These are phyloP conservation scores for Lepidothrix coronata DNA, from an alignment of 2,113 vertebrate genomes.

Conservation along the genomic window DNA sequence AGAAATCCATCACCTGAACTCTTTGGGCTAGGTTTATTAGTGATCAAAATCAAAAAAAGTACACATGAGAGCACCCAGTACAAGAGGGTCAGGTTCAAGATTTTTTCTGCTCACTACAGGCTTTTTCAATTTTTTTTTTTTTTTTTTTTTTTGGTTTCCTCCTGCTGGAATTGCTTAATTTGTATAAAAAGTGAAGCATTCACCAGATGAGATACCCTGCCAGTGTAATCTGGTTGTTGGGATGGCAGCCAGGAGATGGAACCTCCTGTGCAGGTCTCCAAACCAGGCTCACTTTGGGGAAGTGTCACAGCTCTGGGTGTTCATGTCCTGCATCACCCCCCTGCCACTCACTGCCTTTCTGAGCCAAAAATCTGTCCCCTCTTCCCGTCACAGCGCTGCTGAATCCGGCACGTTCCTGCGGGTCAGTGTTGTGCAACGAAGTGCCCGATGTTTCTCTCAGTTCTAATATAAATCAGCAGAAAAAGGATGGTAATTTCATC, in stretches of 20 bases:
- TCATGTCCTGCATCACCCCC: accelerated
- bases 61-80: neutral
- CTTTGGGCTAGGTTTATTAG: neutral
- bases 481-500: neutral
- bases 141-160: neutral
- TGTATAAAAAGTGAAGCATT: neutral
- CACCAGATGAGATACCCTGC: neutral
- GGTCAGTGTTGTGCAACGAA: accelerated
- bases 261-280: neutral
- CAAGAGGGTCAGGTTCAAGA: neutral
- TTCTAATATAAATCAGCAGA: neutral
- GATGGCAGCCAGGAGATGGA: neutral
- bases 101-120: neutral
- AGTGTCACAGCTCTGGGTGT: neutral
- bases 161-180: neutral
- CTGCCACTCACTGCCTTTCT: neutral
- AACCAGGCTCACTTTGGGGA: neutral
- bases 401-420: accelerated
- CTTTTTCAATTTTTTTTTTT: neutral
- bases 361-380: neutral
- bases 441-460: neutral
- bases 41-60: neutral
- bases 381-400: accelerated
- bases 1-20: neutral
- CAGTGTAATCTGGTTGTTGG: neutral